Conservation (phyloP, 2,888 invertebrate genomes). For the Tuta absoluta region DNA sequence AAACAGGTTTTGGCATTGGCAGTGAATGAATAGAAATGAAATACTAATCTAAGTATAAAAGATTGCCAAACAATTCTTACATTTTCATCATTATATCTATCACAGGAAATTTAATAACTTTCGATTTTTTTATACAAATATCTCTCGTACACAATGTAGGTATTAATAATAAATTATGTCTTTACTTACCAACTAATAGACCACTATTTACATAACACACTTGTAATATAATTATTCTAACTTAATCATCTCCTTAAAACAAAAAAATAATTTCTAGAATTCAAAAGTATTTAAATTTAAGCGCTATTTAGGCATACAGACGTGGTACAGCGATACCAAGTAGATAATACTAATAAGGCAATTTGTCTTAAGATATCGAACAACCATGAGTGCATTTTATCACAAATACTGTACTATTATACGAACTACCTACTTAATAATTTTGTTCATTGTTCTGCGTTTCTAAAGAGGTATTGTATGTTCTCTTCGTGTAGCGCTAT, state of each 20-base stretch:
- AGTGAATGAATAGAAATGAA: neutral
- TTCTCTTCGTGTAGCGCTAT: constrained; percentile 87
- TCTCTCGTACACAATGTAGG: neutral
- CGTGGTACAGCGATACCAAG: neutral
- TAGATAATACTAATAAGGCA: constrained; percentile 6
- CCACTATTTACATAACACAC: constrained; percentile 23
- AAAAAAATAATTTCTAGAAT: neutral
- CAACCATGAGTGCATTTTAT: constrained; percentile 56
- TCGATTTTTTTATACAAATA: neutral
- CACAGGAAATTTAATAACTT: constrained; percentile 7
- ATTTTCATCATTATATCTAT: neutral
- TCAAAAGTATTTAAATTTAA: neutral
- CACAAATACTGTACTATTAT: constrained; percentile 44
- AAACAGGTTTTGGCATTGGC: neutral
- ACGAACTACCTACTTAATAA: constrained; percentile 12
- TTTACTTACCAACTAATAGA: neutral
- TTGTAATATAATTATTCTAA: constrained; percentile 10
- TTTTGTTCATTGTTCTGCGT: constrained; percentile 62
- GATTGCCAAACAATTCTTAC: neutral
- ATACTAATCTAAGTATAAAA: neutral
- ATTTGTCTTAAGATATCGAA: constrained; percentile 36
- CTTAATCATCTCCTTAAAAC: neutral
- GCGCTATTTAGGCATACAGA: neutral
- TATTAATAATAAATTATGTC: neutral
- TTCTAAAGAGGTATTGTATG: constrained; percentile 75